These are phyloP conservation scores for Matsumyia berberina DNA, from an alignment of 2,888 invertebrate genomes.

Conservation along the genomic window DNA sequence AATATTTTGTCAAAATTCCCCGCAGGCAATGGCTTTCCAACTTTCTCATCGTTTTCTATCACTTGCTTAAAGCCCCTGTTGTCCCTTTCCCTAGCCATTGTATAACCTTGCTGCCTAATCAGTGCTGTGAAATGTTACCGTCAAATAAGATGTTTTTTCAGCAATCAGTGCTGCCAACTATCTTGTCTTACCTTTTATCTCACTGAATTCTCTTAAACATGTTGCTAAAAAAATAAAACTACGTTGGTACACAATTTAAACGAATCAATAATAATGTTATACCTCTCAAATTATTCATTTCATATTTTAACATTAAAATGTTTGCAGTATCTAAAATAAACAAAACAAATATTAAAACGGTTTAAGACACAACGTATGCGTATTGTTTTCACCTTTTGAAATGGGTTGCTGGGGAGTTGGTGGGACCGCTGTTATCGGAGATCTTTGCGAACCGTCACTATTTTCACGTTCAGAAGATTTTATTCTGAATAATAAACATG, in stretches of 20 bases:
- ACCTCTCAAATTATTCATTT: conserved; percentile 36
- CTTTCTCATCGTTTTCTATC: neutral
- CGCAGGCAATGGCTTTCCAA: neutral
- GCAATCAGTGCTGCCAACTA: neutral
- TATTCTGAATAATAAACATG: conserved; percentile 37
- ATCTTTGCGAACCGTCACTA: conserved; percentile 26
- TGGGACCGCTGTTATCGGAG: neutral
- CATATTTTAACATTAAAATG: conserved; percentile 17
- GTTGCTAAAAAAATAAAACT: conserved; percentile 20
- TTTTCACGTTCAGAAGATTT: conserved; percentile 35
- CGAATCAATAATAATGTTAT: neutral
- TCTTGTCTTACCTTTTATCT: conserved; percentile 35
- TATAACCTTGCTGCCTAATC: conserved; percentile 17
- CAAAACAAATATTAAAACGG: neutral
- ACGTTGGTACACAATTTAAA: neutral
- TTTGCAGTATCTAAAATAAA: conserved; percentile 20
- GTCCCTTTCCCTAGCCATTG: neutral
- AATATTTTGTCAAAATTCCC: conserved; percentile 1
- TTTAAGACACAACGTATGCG: neutral
- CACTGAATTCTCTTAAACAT: conserved; percentile 29
- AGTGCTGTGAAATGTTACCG: conserved; percentile 4
- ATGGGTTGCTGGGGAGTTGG: neutral
- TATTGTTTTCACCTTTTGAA: conserved; percentile 19
- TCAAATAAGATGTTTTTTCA: neutral
- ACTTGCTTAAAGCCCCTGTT: neutral